A percentile compares a stretch with the other conserved stretches of the same genome.
phyloP scores from a whole-genome alignment of 2,888 invertebrate species.

The Tenthredo mesomela region DNA sequence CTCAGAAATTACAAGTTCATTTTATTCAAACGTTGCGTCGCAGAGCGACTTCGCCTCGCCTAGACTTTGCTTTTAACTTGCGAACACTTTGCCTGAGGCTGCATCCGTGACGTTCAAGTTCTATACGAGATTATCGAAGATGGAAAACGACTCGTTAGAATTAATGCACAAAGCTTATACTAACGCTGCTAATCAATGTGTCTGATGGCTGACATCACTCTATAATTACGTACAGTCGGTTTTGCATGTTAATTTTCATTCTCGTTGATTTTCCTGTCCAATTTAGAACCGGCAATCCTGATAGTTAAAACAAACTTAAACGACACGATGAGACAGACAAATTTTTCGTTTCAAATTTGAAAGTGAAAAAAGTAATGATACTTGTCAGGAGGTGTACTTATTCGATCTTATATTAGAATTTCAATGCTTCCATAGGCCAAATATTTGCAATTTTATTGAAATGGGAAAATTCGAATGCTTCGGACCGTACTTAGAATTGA shows the following conservation, averaged over 20 bases:
- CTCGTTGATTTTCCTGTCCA: not conserved
- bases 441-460: too few species aligned
- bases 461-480: too few species aligned
- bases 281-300: not conserved
- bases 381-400: too few species aligned
- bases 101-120: slow-evolving; percentile 25
- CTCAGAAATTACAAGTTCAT: not conserved
- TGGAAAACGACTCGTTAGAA: slow-evolving; percentile 12
- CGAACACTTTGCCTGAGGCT: slow-evolving; percentile 8
- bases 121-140: slow-evolving; percentile 25
- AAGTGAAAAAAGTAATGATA: too few species aligned
- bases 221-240: not conserved
- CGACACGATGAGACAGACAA: not conserved
- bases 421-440: too few species aligned
- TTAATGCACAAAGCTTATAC: slow-evolving; percentile 19
- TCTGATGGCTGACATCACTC: not conserved
- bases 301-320: not conserved
- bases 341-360: not conserved
- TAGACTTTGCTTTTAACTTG: not conserved
- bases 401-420: too few species aligned
- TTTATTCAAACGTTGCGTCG: slow-evolving; percentile 23
- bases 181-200: slow-evolving; percentile 14
- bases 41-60: not conserved
- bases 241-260: slow-evolving; percentile 24
- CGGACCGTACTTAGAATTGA: too few species aligned